Evolutionary conservation across 2,888 invertebrate species (phyloP), one percentile per base, ranked within the genome.

Genomic region (Clostera curtula): DNA sequence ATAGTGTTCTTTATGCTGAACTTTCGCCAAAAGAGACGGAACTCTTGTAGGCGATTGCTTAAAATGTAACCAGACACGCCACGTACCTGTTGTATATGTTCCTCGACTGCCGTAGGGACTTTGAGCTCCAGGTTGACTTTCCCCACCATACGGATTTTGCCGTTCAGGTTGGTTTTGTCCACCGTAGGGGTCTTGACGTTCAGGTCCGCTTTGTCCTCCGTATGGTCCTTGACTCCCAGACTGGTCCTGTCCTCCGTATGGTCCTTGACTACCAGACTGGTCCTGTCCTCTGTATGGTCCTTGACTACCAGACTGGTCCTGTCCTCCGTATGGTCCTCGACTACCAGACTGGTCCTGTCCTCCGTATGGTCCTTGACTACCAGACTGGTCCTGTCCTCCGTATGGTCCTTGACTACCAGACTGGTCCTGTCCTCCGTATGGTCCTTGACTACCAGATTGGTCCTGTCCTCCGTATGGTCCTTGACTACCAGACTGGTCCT

Each of bases 111-210:
- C 24, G n/a, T 12, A 15, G 14, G 12, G 25, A n/a, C 6, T 13
- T 18, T 8, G 6, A 18, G 13, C 17, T 8, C 13, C 13, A 10
- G 26, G 8, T n/a, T 5, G 2, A 19, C 14, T 13, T 6, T n/a
- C 19, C 13, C 10, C 25, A 19, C 19, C 25, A 6, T 26, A 19
- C 11, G 18, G 19, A 19, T 19, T 19, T 26, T 6, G 17, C 7
- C 6, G n/a, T 5, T 2, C 17, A 6, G 17, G 6, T n/a, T n/a
- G n/a, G n/a, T n/a, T n/a, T n/a, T n/a, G n/a, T n/a, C n/a, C n/a
- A n/a, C n/a, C n/a, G n/a, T n/a, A n/a, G n/a, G n/a, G n/a, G n/a
- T n/a, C n/a, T n/a, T n/a, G n/a, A n/a, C n/a, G n/a, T n/a, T n/a
- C n/a, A n/a, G n/a, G n/a, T n/a, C n/a, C n/a, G n/a, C n/a, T n/a